Base-by-base conservation (phyloP, 2,888 invertebrate species). In the Calliphora vomitoria region DNA sequence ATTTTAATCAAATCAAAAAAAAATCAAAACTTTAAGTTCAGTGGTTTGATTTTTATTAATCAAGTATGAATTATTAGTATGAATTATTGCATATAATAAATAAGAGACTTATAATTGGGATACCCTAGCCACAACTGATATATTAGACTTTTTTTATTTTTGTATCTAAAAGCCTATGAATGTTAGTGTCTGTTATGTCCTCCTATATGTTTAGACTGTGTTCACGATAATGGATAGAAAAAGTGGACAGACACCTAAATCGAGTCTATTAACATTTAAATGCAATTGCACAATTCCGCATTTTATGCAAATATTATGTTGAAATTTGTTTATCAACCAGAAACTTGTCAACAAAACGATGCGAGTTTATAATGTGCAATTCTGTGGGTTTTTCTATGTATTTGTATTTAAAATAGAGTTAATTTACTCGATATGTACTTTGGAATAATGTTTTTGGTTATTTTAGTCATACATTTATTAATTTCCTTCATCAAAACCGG, bases 231-330 rank as follows among this genome's bases (percentile, higher is more conserved):
- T 50, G 6, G n/a, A 13, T 55, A 55, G 55, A 55, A 55, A 20
- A 20, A 55, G 11, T 55, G 10, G 10, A 55, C 55, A 18, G 69
- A 79, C 79, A 60, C 60, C 8, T 69, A 60, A 69, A 58, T 25
- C 35, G 53, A 82, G 72, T 72, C 74, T 55, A 74, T 82, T 69
- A 82, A 69, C 60, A 76, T 62, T 82, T 69, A 69, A 58, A 74
- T 75, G 2, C 35, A 18, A 82, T 82, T 82, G 82, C 82, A 82
- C 47, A 75, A 82, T 82, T 82, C 53, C 76, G 68, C 60, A 76
- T 76, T 69, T 75, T 76, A 82, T 82, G 76, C 69, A 82, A 82
- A 82, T 64, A 38, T 76, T 60, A n/a, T 82, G 58, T 75, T 69
- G 75, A 68, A 76, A 82, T 82, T 35, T 82, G 75, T 69, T 82